phyloP scores from a whole-genome alignment of 2,113 vertebrate species.

The Chlorodrepanis virens region DNA sequence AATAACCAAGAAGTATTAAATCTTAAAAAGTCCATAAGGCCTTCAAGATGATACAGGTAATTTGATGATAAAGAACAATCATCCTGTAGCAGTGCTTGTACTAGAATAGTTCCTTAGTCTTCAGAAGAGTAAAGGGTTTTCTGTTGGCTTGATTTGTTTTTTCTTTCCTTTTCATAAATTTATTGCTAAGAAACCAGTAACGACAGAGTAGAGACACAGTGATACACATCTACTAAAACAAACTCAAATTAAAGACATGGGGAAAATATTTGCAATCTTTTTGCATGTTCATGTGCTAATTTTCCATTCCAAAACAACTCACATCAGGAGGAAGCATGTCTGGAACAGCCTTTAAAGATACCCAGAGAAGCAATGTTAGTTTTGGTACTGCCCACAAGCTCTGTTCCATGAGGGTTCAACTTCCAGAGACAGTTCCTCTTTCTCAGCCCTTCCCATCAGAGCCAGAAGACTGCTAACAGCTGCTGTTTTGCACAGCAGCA shows the following conservation, averaged over 20 bases:
- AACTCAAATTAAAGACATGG: not conserved
- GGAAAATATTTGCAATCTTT: not conserved
- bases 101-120: not conserved
- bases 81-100: not conserved
- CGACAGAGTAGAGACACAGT: not conserved
- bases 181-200: not conserved
- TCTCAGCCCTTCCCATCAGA: not conserved
- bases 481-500: not conserved
- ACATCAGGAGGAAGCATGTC: not conserved
- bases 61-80: not conserved
- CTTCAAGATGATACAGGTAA: not conserved
- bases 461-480: not conserved
- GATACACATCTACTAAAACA: not conserved
- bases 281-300: not conserved
- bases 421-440: not conserved
- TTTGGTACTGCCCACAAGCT: not conserved
- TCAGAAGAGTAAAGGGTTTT: not conserved
- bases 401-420: not conserved
- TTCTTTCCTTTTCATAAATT: not conserved
- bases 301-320: not conserved
- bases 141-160: not conserved
- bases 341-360: not conserved
- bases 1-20: not conserved
- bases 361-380: not conserved
- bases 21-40: not conserved